phyloP scores from a whole-genome alignment of 2,888 invertebrate genomes.

The Halictus quadricinctus region DNA sequence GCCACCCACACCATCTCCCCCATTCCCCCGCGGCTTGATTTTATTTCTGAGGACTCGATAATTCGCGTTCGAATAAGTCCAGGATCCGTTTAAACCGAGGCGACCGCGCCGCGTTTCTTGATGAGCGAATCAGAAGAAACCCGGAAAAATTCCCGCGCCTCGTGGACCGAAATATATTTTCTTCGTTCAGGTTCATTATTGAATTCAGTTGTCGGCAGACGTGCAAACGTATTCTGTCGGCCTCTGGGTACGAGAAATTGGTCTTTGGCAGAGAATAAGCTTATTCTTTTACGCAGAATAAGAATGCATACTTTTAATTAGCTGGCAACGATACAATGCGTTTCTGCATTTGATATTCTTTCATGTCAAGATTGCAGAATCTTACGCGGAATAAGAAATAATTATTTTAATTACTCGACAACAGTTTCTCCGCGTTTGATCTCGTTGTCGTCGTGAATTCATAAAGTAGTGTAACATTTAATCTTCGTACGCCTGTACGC shows the following conservation, averaged over 20 bases:
- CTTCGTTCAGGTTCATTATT: not conserved
- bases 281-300: not conserved
- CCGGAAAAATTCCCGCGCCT: not conserved
- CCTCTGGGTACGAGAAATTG: too few species aligned
- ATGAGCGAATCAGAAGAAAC: not conserved
- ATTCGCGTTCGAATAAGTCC: not conserved
- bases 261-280: too few species aligned
- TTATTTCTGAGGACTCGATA: slow-evolving; percentile 13
- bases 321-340: not conserved
- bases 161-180: not conserved
- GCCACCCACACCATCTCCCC: too few species aligned
- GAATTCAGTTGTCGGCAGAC: not conserved
- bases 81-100: not conserved
- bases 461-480: not conserved
- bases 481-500: not conserved
- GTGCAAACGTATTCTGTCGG: not conserved
- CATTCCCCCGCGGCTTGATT: not conserved
- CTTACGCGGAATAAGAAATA: not conserved
- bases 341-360: not conserved
- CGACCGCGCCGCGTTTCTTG: not conserved
- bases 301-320: not conserved
- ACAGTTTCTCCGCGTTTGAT: not conserved
- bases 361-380: not conserved
- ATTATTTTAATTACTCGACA: not conserved
- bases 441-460: not conserved